phyloP scores from a whole-genome alignment of 2,797 vertebrate genomes.

The Varecia variegata region DNA sequence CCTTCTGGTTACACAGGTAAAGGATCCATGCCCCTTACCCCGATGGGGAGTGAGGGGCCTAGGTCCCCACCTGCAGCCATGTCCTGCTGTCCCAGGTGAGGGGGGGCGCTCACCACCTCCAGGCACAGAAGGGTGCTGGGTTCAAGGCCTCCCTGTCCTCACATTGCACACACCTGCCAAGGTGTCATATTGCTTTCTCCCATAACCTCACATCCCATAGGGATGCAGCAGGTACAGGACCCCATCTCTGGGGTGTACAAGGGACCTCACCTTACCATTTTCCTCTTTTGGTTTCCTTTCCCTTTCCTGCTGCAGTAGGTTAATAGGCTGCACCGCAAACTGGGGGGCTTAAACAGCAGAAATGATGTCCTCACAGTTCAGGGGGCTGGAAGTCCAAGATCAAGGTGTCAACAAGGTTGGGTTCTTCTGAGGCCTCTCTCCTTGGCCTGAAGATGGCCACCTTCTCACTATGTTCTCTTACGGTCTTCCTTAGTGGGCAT shows the following conservation, averaged over 20 bases:
- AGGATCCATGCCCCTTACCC: neutral
- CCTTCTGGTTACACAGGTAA: too few relatives aligned
- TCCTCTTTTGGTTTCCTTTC: neutral
- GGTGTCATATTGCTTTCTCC: too few relatives aligned
- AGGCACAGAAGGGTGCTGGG: accelerated
- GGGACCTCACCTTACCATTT: too few relatives aligned
- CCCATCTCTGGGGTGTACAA: neutral
- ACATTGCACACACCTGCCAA: accelerated
- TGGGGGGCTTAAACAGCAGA: too few relatives aligned
- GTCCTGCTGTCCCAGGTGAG: neutral
- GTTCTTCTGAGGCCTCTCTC: too few relatives aligned
- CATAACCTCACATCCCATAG: neutral
- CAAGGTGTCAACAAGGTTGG: neutral
- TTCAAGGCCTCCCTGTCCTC: too few relatives aligned
- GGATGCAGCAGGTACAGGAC: neutral
- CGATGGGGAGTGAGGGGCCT: accelerated
- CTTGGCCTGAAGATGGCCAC: accelerated
- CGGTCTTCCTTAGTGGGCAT: accelerated
- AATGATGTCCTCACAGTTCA: accelerated
- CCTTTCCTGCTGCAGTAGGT: neutral
- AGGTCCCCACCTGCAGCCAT: accelerated
- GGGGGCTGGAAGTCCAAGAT: neutral
- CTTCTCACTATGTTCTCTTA: accelerated
- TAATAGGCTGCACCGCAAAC: neutral
- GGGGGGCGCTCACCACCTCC: accelerated